These are phyloP conservation scores for Stenurella melanura DNA, from an alignment of 2,888 invertebrate species.

Conservation along the genomic window DNA sequence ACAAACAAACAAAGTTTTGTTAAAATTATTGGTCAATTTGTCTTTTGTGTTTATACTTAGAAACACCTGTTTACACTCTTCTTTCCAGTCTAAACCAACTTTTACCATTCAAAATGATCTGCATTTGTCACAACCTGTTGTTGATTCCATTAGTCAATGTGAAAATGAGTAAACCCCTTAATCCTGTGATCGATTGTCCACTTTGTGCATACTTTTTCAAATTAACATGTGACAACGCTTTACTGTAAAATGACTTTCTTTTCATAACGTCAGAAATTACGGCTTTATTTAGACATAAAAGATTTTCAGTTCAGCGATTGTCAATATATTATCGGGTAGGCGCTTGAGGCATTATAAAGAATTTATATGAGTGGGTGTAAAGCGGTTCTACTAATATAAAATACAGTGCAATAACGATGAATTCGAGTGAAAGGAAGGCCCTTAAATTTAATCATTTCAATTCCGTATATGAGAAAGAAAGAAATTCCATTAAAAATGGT, in stretches of 20 bases:
- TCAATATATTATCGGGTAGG: neutral
- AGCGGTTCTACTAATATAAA: neutral
- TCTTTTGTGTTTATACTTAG: too few relatives aligned
- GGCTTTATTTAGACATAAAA: neutral
- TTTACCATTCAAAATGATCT: too few relatives aligned
- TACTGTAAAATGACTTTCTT: too few relatives aligned
- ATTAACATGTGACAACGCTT: neutral
- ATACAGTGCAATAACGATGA: conserved; percentile 1
- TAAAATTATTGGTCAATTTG: too few relatives aligned
- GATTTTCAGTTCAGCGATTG: neutral
- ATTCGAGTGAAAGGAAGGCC: neutral
- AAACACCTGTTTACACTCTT: too few relatives aligned
- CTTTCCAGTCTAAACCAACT: too few relatives aligned
- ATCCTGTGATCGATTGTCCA: neutral
- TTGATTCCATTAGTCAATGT: too few relatives aligned
- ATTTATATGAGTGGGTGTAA: neutral
- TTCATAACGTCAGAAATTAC: neutral
- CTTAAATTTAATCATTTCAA: conserved; percentile 4
- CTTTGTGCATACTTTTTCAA: neutral
- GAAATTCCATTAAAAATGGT: neutral
- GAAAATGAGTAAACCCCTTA: neutral
- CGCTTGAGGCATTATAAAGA: neutral
- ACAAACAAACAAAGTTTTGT: too few relatives aligned
- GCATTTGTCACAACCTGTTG: too few relatives aligned
- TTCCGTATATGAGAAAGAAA: neutral